These are phyloP conservation scores for Aptenodytes patagonicus DNA, from an alignment of 2,113 vertebrate genomes.

Conservation along the genomic window DNA sequence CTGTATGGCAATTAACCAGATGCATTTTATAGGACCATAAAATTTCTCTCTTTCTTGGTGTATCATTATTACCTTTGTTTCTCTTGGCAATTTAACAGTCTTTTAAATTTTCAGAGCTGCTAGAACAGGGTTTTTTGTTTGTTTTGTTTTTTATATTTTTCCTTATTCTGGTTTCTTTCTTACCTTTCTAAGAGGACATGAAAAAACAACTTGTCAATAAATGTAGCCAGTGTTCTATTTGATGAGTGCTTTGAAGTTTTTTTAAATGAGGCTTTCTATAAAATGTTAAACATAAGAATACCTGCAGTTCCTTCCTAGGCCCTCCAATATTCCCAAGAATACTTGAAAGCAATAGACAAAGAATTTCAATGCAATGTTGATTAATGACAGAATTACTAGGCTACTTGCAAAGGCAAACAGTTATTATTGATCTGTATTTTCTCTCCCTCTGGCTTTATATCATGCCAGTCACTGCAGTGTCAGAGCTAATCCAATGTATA, in stretches of 20 bases:
- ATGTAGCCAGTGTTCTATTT: not conserved
- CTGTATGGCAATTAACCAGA: not conserved
- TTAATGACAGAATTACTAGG: not conserved
- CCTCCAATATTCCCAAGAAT: not conserved
- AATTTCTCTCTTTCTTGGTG: not conserved
- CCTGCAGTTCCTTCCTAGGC: not conserved
- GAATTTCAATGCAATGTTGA: not conserved
- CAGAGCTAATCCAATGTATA: not conserved
- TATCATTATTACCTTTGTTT: not conserved
- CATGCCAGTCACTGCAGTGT: not conserved
- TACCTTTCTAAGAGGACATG: not conserved
- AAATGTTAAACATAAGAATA: not conserved
- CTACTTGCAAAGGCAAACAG: not conserved
- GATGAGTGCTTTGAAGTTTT: not conserved
- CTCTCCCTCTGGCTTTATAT: not conserved
- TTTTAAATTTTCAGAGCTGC: not conserved
- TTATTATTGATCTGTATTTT: not conserved
- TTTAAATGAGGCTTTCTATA: not conserved
- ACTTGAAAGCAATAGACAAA: not conserved
- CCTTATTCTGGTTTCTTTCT: not conserved
- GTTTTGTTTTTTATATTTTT: not conserved
- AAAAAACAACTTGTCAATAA: not conserved
- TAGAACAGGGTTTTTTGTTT: not conserved
- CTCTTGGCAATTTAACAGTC: not conserved
- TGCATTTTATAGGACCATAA: not conserved